Evolutionary conservation across 2,888 invertebrate species (phyloP), one percentile per base, ranked within the genome.

Genomic region (Cheiracanthium punctorium): DNA sequence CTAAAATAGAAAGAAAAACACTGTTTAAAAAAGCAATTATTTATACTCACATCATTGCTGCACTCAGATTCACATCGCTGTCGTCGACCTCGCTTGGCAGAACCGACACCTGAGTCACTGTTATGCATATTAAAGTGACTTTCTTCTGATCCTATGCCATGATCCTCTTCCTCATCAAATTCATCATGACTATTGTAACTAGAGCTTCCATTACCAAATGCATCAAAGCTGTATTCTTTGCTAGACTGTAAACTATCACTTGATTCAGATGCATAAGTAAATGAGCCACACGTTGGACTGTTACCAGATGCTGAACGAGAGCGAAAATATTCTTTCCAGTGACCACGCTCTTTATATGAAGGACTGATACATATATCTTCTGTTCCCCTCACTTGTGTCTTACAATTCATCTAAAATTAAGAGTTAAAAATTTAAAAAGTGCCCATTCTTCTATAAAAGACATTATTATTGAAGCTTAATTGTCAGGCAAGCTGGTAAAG

Each of bases 301-400:
- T 80, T 86, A 58, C 75, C 87, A 17, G 91, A 91, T 28, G 90
- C 88, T 8, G 91, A 90, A 7, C 91, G 90, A 24, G 90, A 90
- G 4, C 90, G 89, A 80, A 92, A 89, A 82, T 91, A 90, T 72
- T 90, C 90, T 32, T 91, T 91, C 87, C 92, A 90, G 88, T 92
- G 91, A 7, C 90, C 86, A 17, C 90, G 88, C 28, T 91, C 91
- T 32, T 90, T 89, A 0, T 91, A 91, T 0, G 91, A 91, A 17
- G 92, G 91, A 14, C 91, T 91, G 64, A 91, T 82, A 82, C 91
- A 91, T 28, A 91, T 79, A 88, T 92, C 92, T 88, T 91, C 91
- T 24, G 89, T 90, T 8, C 92, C 92, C 29, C 92, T 89, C 0
- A 91, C 90, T 52, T 90, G 89, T 10, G 92, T 92, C 67, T 89